phyloP scores from a whole-genome alignment of 2,113 vertebrate species.

The Pelusios castaneus region DNA sequence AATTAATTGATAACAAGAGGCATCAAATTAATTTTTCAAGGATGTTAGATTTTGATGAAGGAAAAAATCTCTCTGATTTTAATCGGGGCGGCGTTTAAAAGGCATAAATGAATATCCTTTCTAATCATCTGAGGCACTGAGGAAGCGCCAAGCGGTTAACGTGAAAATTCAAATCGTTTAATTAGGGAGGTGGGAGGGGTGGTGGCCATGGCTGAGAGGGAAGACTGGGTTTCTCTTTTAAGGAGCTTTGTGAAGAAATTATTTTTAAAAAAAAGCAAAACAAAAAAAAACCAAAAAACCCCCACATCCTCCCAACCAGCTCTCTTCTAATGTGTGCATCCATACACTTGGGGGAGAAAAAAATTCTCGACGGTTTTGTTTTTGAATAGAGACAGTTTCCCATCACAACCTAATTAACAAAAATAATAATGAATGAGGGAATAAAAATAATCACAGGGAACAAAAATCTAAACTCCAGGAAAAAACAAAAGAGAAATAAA shows the following conservation, averaged over 20 bases:
- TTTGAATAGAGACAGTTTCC: conserved; percentile 54
- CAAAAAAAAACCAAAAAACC: too few species aligned
- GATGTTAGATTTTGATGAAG: conserved; percentile 89
- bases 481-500: neutral
- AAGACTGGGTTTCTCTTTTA: conserved; percentile 46
- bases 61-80: conserved; percentile 83
- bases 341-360: neutral
- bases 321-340: rapidly evolving
- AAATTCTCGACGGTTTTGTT: neutral
- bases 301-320: conserved; percentile 48
- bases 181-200: conserved; percentile 60
- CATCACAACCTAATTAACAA: conserved; percentile 68
- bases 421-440: conserved; percentile 32
- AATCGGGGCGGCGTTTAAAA: conserved; percentile 79
- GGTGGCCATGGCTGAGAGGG: conserved; percentile 31
- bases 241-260: conserved; percentile 68
- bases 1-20: conserved; percentile 89
- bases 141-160: conserved; percentile 75
- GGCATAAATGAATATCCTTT: conserved; percentile 78
- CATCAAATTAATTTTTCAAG: conserved; percentile 91
- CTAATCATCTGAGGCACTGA: conserved; percentile 75
- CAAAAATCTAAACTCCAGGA: neutral
- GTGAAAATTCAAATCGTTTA: conserved; percentile 72
- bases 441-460: neutral
- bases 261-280: conserved; percentile 20